Percentiles rank a stretch among this genome's conserved stretches.
These are phyloP conservation scores for Laticauda laticaudata DNA, from an alignment of 2,113 vertebrate genomes.

Conservation along the genomic window DNA sequence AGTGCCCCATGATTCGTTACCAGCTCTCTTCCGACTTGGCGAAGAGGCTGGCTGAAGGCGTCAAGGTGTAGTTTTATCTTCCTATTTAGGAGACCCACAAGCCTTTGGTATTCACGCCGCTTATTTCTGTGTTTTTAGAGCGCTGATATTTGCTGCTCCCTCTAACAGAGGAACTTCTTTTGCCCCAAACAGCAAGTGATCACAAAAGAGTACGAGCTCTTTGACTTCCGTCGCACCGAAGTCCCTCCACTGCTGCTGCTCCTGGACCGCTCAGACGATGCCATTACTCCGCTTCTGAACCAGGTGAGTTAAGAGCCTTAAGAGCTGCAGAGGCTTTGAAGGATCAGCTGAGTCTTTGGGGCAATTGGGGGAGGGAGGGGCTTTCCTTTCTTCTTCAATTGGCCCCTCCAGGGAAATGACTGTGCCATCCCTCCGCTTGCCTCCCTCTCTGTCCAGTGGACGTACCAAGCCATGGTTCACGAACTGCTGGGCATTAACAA, in stretches of 20 bases:
- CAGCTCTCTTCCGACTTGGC: slow-evolving; percentile 91
- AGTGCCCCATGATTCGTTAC: slow-evolving; percentile 97
- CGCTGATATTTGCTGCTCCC: accelerated
- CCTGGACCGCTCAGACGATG: slow-evolving; percentile 89
- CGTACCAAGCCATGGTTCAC: slow-evolving; percentile 97
- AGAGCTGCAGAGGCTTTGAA: neutral
- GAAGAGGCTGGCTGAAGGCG: slow-evolving; percentile 85
- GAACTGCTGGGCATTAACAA: slow-evolving; percentile 94
- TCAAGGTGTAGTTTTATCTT: slow-evolving; percentile 77
- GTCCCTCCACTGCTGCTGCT: slow-evolving; percentile 91
- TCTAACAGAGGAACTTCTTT: neutral
- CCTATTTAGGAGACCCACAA: neutral
- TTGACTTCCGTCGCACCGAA: slow-evolving; percentile 94
- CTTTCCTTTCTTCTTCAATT: neutral
- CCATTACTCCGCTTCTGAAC: slow-evolving; percentile 87
- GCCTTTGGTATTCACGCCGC: too few relatives aligned
- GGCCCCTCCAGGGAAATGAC: too few relatives aligned
- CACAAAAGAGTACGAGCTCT: slow-evolving; percentile 94
- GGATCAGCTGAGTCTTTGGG: neutral
- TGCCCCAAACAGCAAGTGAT: slow-evolving; percentile 85
- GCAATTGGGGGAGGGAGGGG: too few relatives aligned
- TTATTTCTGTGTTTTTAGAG: neutral
- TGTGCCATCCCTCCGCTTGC: neutral
- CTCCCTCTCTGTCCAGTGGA: slow-evolving; percentile 78
- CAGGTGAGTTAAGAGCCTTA: slow-evolving; percentile 61